These are phyloP conservation scores for Kryptopterus vitreolus DNA, from an alignment of 2,797 vertebrate genomes.

Conservation along the genomic window DNA sequence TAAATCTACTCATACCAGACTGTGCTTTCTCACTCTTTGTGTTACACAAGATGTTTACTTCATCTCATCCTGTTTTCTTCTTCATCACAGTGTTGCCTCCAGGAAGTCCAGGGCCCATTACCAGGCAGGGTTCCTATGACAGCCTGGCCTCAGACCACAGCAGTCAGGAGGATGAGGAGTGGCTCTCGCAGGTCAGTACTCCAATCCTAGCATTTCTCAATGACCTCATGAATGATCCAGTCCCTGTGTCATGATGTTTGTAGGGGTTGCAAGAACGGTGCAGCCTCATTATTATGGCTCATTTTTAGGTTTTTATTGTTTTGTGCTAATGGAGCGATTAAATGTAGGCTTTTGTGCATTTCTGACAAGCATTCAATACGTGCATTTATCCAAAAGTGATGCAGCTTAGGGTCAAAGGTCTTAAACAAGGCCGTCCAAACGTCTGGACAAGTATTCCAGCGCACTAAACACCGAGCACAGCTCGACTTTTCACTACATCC, in stretches of 20 bases:
- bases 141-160: slow-evolving; percentile 92
- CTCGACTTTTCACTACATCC: not conserved
- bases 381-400: not conserved
- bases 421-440: too few species aligned
- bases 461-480: not conserved
- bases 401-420: not conserved
- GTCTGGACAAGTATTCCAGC: too few species aligned
- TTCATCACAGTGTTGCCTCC: slow-evolving; percentile 80
- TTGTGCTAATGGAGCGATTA: not conserved
- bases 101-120: slow-evolving; percentile 89
- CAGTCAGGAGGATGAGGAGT: slow-evolving; percentile 94
- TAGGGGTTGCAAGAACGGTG: not conserved
- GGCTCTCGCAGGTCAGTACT: slow-evolving; percentile 95
- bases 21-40: slow-evolving; percentile 27
- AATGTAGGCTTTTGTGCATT: not conserved
- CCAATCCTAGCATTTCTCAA: not conserved
- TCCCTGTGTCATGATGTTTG: not conserved
- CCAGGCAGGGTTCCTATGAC: slow-evolving; percentile 90
- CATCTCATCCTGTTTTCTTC: slow-evolving; percentile 33
- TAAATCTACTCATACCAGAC: slow-evolving; percentile 45
- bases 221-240: not conserved
- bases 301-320: not conserved
- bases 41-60: slow-evolving; percentile 41
- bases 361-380: not conserved
- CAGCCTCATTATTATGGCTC: too few species aligned